These are phyloP conservation scores for Amitus sp. DNA, from an alignment of 2,888 invertebrate genomes.

Conservation along the genomic window DNA sequence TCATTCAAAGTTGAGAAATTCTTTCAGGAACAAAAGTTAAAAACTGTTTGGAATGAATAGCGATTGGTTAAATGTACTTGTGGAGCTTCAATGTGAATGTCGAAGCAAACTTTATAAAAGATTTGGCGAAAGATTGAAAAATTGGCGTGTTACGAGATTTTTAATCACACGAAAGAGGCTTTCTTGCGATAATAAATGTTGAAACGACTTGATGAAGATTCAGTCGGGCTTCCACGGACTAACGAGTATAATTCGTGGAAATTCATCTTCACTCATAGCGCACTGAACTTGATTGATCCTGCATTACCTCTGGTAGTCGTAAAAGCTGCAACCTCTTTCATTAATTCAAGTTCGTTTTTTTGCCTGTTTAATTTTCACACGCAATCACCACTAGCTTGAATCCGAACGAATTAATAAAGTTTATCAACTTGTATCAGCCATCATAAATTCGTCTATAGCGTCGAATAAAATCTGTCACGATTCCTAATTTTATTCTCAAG, in stretches of 20 bases:
- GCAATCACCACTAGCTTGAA: background rate
- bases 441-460: background rate
- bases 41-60: too few relatives aligned
- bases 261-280: slow-evolving; percentile 1
- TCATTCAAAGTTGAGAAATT: too few relatives aligned
- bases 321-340: background rate
- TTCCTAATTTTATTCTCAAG: slow-evolving; percentile 8
- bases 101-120: too few relatives aligned
- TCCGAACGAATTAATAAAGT: background rate
- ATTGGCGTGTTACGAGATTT: too few relatives aligned
- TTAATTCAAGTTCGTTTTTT: background rate
- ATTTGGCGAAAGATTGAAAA: too few relatives aligned
- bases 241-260: slow-evolving; percentile 8
- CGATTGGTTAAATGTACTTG: too few relatives aligned
- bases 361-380: background rate
- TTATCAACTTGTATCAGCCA: background rate
- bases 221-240: background rate
- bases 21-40: too few relatives aligned
- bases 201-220: background rate
- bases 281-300: slow-evolving; percentile 3
- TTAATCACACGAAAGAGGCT: too few relatives aligned
- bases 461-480: background rate
- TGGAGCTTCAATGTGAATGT: too few relatives aligned
- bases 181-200: slow-evolving; percentile 46
- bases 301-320: background rate